These are phyloP conservation scores for Sebastes oblongus DNA, from an alignment of 2,797 vertebrate genomes.

Conservation along the genomic window DNA sequence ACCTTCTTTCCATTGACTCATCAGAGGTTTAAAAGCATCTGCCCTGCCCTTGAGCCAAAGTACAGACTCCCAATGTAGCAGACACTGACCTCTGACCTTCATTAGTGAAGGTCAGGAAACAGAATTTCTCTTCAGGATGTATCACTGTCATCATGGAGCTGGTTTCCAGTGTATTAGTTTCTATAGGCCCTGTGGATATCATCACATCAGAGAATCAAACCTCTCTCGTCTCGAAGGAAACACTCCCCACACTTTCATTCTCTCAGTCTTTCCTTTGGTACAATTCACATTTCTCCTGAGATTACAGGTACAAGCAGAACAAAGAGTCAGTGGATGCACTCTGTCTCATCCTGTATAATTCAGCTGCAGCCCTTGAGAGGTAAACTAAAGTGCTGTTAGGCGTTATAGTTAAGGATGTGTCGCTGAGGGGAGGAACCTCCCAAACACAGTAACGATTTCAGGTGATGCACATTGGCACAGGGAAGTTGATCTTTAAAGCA, in stretches of 20 bases:
- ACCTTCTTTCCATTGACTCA: constrained; percentile 22
- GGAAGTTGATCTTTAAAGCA: not conserved
- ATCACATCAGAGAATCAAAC: not conserved
- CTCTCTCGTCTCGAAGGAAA: not conserved
- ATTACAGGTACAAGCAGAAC: not conserved
- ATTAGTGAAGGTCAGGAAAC: constrained; percentile 27
- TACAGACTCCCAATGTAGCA: not conserved
- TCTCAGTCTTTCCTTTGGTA: not conserved
- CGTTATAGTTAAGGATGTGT: not conserved
- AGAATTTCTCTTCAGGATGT: constrained; percentile 11
- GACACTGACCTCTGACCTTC: constrained; percentile 48
- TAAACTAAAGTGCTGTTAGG: not conserved
- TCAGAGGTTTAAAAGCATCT: not conserved
- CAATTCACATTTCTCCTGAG: constrained; percentile 1
- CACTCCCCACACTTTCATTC: not conserved
- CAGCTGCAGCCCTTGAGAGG: constrained; percentile 2
- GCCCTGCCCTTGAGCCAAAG: not conserved
- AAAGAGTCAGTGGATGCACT: not conserved
- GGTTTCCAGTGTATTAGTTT: not conserved
- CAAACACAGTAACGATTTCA: not conserved
- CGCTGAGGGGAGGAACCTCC: not conserved
- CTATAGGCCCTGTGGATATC: not conserved
- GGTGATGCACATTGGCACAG: not conserved
- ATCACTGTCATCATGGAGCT: not conserved
- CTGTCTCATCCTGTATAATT: constrained; percentile 2